Percentiles rank a stretch among this genome's conserved stretches.
Evolutionary conservation across 2,113 vertebrate genomes (phyloP).

Genomic region (Osmerus eperlanus): DNA sequence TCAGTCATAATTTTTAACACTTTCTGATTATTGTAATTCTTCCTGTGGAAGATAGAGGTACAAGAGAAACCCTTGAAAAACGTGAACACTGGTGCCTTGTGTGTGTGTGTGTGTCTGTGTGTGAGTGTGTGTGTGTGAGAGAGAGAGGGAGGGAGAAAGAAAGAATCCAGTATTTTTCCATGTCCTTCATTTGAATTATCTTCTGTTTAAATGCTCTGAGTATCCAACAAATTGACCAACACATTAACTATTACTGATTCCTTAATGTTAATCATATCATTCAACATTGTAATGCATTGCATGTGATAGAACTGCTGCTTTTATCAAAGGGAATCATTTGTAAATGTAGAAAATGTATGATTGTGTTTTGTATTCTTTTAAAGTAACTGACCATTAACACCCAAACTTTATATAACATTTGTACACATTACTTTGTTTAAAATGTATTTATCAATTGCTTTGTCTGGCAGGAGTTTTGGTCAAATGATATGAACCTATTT

Average conservation of each 20-base stretch:
- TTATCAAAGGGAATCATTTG: constrained; percentile 19
- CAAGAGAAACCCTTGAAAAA: background rate
- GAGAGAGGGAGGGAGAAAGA: background rate
- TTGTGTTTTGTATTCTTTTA: constrained; percentile 6
- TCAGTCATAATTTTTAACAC: constrained; percentile 10
- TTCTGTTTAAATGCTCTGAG: background rate
- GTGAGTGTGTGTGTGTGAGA: background rate
- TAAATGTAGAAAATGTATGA: background rate
- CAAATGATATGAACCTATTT: constrained; percentile 8
- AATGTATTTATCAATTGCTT: constrained; percentile 6
- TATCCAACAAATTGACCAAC: background rate
- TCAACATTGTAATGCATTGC: constrained; percentile 27
- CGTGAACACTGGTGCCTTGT: background rate
- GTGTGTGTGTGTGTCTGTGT: background rate
- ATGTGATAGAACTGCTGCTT: constrained; percentile 15
- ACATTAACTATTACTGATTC: background rate
- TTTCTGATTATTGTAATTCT: constrained; percentile 40
- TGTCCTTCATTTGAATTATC: no score
- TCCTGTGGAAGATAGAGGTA: constrained; percentile 63
- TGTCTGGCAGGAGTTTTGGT: constrained; percentile 6
- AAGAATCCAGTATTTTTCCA: no score
- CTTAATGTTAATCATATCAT: background rate
- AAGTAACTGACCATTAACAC: background rate
- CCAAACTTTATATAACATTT: background rate
- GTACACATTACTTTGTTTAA: constrained; percentile 7